Evolutionary conservation across 2,113 vertebrate species (phyloP).

Genomic region (Grus americana): DNA sequence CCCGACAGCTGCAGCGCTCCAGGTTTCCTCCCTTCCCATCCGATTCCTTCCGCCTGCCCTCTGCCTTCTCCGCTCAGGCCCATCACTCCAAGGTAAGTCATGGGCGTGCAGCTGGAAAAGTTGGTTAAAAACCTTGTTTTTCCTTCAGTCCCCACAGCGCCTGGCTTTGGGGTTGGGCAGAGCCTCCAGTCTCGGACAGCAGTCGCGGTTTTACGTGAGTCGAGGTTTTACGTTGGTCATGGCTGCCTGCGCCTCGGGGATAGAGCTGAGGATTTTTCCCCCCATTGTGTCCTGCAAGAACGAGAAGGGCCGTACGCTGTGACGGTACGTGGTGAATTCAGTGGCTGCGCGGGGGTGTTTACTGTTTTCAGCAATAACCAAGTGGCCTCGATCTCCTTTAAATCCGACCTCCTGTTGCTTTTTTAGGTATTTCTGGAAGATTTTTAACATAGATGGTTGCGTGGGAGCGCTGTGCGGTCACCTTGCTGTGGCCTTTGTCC

Average conservation of each 20-base stretch:
- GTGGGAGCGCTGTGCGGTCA: fast-evolving
- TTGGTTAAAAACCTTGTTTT: too few relatives aligned
- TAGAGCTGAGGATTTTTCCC: too few relatives aligned
- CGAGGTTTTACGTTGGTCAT: too few relatives aligned
- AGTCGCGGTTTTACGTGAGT: too few relatives aligned
- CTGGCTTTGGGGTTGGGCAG: too few relatives aligned
- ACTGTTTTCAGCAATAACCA: background rate
- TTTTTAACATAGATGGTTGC: fast-evolving
- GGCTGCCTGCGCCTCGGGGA: too few relatives aligned
- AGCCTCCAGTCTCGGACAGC: too few relatives aligned
- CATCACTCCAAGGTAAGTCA: background rate
- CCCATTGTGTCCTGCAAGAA: too few relatives aligned
- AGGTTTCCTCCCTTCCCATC: fast-evolving
- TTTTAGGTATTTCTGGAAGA: fast-evolving
- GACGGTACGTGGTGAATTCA: fast-evolving
- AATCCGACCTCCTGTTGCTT: fast-evolving
- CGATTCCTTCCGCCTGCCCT: background rate
- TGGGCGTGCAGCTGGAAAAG: fast-evolving
- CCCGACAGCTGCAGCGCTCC: fast-evolving
- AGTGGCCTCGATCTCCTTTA: fast-evolving
- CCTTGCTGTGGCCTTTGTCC: fast-evolving
- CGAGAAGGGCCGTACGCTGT: fast-evolving
- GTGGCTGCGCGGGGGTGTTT: too few relatives aligned
- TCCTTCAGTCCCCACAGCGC: background rate
- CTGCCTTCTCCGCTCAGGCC: fast-evolving